Evolutionary conservation across 1,140 invertebrate genomes (phyloP), one percentile per base, ranked within the genome.

Genomic region (Pseudomyrmex concolor): DNA sequence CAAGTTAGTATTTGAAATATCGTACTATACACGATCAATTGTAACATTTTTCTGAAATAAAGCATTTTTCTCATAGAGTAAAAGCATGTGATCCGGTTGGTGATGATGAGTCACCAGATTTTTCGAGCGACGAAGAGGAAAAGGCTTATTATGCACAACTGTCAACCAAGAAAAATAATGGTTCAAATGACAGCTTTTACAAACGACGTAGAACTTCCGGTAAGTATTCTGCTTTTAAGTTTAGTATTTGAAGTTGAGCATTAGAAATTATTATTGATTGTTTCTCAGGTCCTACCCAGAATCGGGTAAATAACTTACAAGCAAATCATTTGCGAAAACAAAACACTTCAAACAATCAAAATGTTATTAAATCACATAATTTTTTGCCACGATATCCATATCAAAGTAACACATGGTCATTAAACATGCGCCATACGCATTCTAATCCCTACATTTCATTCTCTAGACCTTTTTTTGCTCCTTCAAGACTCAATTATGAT

Each of bases 101-200:
- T 96, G 95, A 97, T 91, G 95, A 97, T 90, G 98, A 99, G 92
- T 96, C 97, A 50, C 98, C 98, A 2, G 97, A 98, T 48, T 98
- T 96, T 95, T 99, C 98, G 0, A 98, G 99, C 91, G 98, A 99
- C 92, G 98, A 99, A 90, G 95, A 96, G 88, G 97, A 98, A 92
- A 94, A 95, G 68, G 85, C 88, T 77, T 93, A 91, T 92, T 94
- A 93, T 77, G 89, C 86, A 82, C 84, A 71, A 74, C 64, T 93
- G 10, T 34, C 34, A 34, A 34, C 34, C 34, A 92, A 91, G 78
- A 83, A 89, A 48, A 91, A 84, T 73, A 71, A 63, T 19, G 9
- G 10, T 1, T 2, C 50, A 51, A 86, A 82, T 84, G 73, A 70
- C 17, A 50, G 17, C 13, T 67, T 81, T n/a, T 70, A 60, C 8